These are phyloP conservation scores for Eupithecia exiguata DNA, from an alignment of 2,888 invertebrate genomes.

Conservation along the genomic window DNA sequence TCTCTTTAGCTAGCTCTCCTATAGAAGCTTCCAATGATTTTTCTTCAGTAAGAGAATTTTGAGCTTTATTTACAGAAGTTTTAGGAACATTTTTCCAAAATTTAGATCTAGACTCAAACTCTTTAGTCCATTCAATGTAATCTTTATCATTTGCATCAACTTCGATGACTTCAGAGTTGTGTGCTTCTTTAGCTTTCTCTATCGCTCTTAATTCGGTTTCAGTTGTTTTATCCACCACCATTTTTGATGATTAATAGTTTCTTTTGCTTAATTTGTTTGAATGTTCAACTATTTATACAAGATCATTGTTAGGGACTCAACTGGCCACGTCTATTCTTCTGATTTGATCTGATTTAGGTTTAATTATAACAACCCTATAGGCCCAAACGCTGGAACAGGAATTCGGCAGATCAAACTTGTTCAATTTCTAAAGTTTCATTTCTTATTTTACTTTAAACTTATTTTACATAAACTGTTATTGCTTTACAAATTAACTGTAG, in stretches of 20 bases:
- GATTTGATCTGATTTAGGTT: too few species aligned
- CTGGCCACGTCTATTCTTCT: not conserved
- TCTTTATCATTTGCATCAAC: slow-evolving; percentile 9
- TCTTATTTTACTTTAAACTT: not conserved
- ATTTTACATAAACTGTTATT: not conserved
- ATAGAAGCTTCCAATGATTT: not conserved
- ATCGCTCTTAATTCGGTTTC: not conserved
- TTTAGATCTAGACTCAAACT: slow-evolving; percentile 64
- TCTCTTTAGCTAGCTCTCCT: not conserved
- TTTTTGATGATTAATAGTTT: not conserved
- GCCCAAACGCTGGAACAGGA: too few species aligned
- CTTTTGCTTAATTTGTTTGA: not conserved
- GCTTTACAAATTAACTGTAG: not conserved
- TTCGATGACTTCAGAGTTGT: slow-evolving; percentile 9
- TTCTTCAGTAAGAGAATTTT: not conserved
- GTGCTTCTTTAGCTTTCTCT: slow-evolving; percentile 19
- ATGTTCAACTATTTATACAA: not conserved
- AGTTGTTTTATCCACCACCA: slow-evolving; percentile 10
- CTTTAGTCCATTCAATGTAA: slow-evolving; percentile 51
- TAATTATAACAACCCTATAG: too few species aligned
- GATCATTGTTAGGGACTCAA: not conserved
- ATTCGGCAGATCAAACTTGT: not conserved
- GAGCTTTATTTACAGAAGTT: slow-evolving; percentile 5
- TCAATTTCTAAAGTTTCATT: not conserved
- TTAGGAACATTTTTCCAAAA: slow-evolving; percentile 58